Evolutionary conservation across 1,140 invertebrate species (phyloP).

Genomic region (Psix sp.): DNA sequence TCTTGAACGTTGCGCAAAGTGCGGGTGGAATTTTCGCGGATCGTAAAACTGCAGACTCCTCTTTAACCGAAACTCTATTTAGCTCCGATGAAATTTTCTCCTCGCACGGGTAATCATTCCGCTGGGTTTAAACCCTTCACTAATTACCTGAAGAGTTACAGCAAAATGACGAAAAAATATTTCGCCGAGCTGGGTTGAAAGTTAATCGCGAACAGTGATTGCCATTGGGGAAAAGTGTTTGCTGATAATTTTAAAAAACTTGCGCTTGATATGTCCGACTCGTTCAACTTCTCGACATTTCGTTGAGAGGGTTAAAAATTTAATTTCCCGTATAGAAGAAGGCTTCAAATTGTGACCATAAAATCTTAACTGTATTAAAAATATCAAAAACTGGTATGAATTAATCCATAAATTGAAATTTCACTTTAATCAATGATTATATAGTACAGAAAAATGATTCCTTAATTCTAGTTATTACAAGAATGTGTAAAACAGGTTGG

Average conservation of each 20-base stretch:
- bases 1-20: conserved; percentile 27
- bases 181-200: conserved; percentile 6
- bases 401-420: background rate
- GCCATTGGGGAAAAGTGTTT: conserved; percentile 14
- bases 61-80: conserved; percentile 41
- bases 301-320: conserved; percentile 35
- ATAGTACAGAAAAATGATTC: too few relatives aligned
- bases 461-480: too few relatives aligned
- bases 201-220: conserved; percentile 34
- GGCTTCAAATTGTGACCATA: conserved; percentile 8
- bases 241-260: conserved; percentile 27
- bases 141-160: conserved; percentile 61
- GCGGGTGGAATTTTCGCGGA: conserved; percentile 37
- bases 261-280: conserved; percentile 19
- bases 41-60: conserved; percentile 42
- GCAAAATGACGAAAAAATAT: conserved; percentile 59
- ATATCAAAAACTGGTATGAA: background rate
- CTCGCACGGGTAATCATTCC: conserved; percentile 61
- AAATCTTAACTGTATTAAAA: background rate
- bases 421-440: background rate
- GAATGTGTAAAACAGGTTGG: too few relatives aligned
- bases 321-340: conserved; percentile 40
- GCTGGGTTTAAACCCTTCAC: conserved; percentile 61
- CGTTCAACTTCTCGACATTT: conserved; percentile 33
- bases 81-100: conserved; percentile 42